Base-by-base conservation (phyloP, 2,797 vertebrate species). In the Stomatorhinus walkeri region DNA sequence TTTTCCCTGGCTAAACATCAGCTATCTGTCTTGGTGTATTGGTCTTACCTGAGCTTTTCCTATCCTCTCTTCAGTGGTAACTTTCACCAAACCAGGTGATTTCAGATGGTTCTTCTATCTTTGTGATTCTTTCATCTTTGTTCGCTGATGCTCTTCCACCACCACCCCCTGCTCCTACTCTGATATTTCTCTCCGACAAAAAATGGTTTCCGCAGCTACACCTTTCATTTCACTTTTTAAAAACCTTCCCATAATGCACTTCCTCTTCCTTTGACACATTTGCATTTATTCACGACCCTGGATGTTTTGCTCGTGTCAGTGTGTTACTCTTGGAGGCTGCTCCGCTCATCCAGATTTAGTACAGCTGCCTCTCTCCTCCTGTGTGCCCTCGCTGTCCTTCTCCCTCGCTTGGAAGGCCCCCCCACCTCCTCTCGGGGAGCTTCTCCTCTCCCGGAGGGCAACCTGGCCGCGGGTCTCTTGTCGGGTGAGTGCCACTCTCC, bases 381-480 rank as follows among this genome's bases (percentile, higher is more conserved):
- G 32, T 89, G 93, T 14, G 46, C 48, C 94, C 95, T 94, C 92
- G 90, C 91, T 12, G 16, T 46, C 91, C 94, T 94, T 94, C 64
- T 59, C 91, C 94, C 94, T 52, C 3, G 22, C 16, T 91, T 88
- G 52, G 88, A 87, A 89, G 85, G 68, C 95, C 95, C 95, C 95
- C 89, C 96, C 94, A 68, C 52, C 4, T 3, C 95, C 95, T 0
- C 94, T 4, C 51, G 93, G 87, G 96, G 91, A 93, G 93, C 94
- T 92, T 96, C 95, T 93, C 95, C 96, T 89, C 95, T 94, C 91
- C 96, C 96, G 88, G 96, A 96, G 91, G 95, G 94, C 91, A 94
- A 94, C 91, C 93, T 96, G 91, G 95, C 96, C 90, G 96, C 93
- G 91, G 96, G 96, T 94, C 95, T 96, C 91, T 93, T 96, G 91